phyloP scores from a whole-genome alignment of 2,888 invertebrate genomes.

The Erannis defoliaria region DNA sequence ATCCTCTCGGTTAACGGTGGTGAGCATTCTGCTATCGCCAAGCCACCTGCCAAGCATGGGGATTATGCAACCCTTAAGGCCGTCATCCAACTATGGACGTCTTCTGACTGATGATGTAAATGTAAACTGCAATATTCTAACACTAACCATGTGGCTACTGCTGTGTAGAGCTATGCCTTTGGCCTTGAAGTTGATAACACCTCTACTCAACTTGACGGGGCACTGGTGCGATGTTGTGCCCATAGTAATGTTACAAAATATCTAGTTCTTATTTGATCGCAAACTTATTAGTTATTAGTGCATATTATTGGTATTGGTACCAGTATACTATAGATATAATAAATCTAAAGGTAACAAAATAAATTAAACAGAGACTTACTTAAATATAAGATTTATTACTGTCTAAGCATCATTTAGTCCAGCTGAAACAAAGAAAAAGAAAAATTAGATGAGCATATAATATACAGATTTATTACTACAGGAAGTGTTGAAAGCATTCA shows the following conservation, averaged over 20 bases:
- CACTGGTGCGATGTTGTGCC: no score
- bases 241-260: conserved; percentile 17
- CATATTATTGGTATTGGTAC: background rate
- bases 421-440: conserved; percentile 85
- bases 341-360: conserved; percentile 33
- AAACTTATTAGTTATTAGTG: no score
- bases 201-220: no score
- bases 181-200: conserved; percentile 15
- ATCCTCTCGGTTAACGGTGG: no score
- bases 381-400: conserved; percentile 69
- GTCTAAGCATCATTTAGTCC: conserved; percentile 80
- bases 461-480: no score
- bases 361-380: conserved; percentile 54
- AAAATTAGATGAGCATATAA: background rate
- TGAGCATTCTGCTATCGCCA: no score
- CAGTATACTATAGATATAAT: background rate
- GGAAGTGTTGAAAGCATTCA: background rate
- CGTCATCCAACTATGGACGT: no score
- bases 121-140: conserved; percentile 8
- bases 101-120: background rate
- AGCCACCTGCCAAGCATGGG: no score
- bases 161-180: no score
- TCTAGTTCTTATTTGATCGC: conserved; percentile 7
- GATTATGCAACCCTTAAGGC: no score
- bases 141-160: conserved; percentile 4